A percentile compares a stretch with the other conserved stretches of the same genome.
Conservation (phyloP, 1,140 invertebrate species). For the Papilio glaucus region DNA sequence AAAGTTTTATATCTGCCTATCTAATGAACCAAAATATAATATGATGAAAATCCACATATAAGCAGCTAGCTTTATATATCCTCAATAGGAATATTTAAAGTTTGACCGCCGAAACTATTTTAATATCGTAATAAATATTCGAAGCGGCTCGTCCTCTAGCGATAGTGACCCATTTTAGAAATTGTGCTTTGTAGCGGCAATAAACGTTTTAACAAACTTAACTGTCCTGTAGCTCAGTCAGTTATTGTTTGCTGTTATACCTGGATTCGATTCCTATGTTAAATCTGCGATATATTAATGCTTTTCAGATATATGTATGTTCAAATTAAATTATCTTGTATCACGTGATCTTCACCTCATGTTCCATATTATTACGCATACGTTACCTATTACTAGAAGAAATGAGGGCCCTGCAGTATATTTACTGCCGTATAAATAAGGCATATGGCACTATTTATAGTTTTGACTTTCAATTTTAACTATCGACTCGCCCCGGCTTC, state of each 20-base stretch:
- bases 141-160: constrained; percentile 2
- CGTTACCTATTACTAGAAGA: no score
- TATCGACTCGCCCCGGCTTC: no score
- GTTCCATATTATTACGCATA: no score
- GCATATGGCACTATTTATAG: no score
- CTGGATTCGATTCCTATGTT: not conserved
- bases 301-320: no score
- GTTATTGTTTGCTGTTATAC: not conserved
- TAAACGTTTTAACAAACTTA: not conserved
- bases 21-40: not conserved
- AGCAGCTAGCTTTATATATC: constrained; percentile 4
- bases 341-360: no score
- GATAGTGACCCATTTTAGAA: not conserved
- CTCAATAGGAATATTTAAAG: not conserved
- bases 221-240: not conserved
- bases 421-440: no score
- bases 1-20: not conserved
- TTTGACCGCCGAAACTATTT: constrained; percentile 11
- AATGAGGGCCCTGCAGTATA: no score
- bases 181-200: not conserved
- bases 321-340: no score
- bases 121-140: constrained; percentile 21
- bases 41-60: not conserved
- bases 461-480: no score
- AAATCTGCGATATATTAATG: no score